Evolutionary conservation across 2,888 invertebrate species (phyloP).

Genomic region (Lomographa bimaculata): DNA sequence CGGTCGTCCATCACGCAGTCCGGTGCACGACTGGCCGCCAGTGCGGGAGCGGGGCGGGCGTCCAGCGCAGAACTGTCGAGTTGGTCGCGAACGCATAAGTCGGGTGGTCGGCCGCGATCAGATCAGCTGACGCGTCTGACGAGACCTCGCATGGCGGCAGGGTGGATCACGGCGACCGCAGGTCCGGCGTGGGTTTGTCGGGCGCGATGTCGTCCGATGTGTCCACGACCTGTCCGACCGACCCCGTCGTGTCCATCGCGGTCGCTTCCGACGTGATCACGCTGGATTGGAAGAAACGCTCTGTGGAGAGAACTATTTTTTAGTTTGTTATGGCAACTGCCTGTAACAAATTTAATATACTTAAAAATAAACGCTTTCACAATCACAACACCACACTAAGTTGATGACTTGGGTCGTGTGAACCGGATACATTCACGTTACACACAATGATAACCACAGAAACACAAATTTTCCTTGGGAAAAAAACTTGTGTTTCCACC

Average conservation of each 20-base stretch:
- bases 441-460: too few species aligned
- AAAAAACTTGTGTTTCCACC: too few species aligned
- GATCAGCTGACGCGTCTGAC: conserved; percentile 21
- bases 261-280: conserved; percentile 82
- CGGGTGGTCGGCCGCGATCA: conserved; percentile 11
- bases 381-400: too few species aligned
- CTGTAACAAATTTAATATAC: conserved; percentile 9
- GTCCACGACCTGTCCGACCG: conserved; percentile 58
- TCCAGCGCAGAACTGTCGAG: conserved; percentile 62
- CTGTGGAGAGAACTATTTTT: conserved; percentile 54
- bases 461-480: too few species aligned
- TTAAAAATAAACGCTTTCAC: too few species aligned
- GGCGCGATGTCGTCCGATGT: conserved; percentile 70
- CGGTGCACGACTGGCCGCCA: conserved; percentile 75
- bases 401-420: too few species aligned
- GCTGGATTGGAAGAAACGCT: conserved; percentile 86
- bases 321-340: conserved; percentile 28
- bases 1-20: conserved; percentile 42
- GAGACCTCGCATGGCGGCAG: conserved; percentile 40
- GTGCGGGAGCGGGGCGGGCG: conserved; percentile 74
- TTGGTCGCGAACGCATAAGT: conserved; percentile 20
- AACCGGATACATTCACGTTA: too few species aligned
- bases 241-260: conserved; percentile 77
- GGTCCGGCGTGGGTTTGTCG: conserved; percentile 71
- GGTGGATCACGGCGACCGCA: conserved; percentile 73